phyloP scores from a whole-genome alignment of 92 coral and sea anemone genomes.

The Parazoanthus darwini region DNA sequence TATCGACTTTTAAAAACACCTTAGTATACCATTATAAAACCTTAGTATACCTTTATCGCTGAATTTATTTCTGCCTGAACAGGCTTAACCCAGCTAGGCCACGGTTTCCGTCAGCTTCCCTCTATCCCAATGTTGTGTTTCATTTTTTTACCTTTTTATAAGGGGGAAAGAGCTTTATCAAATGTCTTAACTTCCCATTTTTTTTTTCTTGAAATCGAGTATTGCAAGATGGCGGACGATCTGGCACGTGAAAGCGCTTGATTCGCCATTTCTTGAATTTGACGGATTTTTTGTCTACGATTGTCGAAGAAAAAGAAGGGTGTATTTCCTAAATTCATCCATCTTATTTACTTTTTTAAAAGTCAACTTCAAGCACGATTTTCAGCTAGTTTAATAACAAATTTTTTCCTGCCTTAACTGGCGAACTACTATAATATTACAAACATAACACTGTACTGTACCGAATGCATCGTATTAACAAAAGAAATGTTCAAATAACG shows the following conservation, averaged over 20 bases:
- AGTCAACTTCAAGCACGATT: neutral
- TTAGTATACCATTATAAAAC: too few relatives aligned
- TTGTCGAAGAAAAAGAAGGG: neutral
- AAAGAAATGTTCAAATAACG: neutral
- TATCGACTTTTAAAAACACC: too few relatives aligned
- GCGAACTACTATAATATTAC: conserved; percentile 6
- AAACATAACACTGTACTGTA: neutral
- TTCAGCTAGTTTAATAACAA: conserved; percentile 20
- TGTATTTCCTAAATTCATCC: neutral
- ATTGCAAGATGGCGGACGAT: neutral
- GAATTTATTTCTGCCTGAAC: too few relatives aligned
- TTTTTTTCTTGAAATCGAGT: neutral
- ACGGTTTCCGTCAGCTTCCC: too few relatives aligned
- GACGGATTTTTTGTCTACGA: neutral
- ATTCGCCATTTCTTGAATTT: neutral
- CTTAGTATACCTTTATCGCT: too few relatives aligned
- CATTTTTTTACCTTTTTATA: too few relatives aligned
- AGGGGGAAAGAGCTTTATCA: neutral
- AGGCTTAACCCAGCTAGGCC: too few relatives aligned
- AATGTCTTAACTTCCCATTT: neutral
- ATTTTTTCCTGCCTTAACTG: neutral
- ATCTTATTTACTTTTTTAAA: neutral
- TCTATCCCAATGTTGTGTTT: too few relatives aligned
- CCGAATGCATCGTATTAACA: neutral
- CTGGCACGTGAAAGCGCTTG: neutral